A percentile compares a stretch with the other conserved stretches of the same genome.
These are phyloP conservation scores for Agyllia agylla DNA, from an alignment of 2,888 invertebrate genomes.

Conservation along the genomic window DNA sequence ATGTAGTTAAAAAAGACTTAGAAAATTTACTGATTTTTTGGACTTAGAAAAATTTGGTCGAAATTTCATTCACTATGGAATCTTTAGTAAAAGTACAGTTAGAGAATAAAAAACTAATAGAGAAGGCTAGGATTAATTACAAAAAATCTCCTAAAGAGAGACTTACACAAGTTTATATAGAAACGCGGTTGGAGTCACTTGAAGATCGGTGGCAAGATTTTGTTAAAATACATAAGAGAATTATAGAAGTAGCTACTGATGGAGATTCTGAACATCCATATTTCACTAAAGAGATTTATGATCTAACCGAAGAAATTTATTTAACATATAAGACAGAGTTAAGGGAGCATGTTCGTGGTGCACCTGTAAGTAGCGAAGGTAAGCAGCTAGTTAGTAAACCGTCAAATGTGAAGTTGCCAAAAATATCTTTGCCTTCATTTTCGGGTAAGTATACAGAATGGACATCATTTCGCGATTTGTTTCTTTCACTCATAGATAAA, in stretches of 20 bases:
- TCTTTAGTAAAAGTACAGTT: conserved; percentile 9
- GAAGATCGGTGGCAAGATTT: conserved; percentile 1
- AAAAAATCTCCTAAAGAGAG: conserved; percentile 13
- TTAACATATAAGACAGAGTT: conserved; percentile 13
- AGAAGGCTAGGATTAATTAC: conserved; percentile 1
- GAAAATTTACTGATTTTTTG: not conserved
- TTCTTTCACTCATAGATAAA: conserved; percentile 65
- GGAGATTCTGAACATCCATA: conserved; percentile 1
- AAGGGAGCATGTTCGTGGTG: not conserved
- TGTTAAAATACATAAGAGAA: conserved; percentile 13
- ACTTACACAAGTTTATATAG: not conserved
- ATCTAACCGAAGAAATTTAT: conserved; percentile 13
- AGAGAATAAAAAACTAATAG: conserved; percentile 9
- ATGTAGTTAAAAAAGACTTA: not conserved
- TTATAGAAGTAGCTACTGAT: not conserved
- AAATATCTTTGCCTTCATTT: conserved; percentile 51
- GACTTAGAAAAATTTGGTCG: not conserved
- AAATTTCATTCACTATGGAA: not conserved
- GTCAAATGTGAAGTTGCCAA: conserved; percentile 16
- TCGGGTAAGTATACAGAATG: conserved; percentile 73
- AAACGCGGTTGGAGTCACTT: conserved; percentile 14
- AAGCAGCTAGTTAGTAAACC: not conserved
- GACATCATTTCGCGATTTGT: conserved; percentile 69
- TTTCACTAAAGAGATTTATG: conserved; percentile 6
- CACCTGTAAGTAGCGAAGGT: not conserved